These are phyloP conservation scores for Sula dactylatra DNA, from an alignment of 2,113 vertebrate species.

Conservation along the genomic window DNA sequence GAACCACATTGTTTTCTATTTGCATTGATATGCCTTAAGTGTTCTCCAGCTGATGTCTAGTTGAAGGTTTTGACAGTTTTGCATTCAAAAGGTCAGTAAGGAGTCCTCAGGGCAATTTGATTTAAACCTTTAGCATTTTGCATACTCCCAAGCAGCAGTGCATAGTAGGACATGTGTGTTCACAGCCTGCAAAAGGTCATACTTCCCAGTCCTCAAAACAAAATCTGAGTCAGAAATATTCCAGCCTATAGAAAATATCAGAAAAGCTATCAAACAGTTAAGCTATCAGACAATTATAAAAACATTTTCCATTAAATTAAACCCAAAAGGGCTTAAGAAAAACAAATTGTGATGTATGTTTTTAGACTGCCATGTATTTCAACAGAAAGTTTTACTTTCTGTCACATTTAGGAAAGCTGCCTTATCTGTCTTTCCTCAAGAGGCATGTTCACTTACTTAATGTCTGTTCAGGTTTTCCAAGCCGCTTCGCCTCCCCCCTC, in stretches of 20 bases:
- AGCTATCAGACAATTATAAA: background rate
- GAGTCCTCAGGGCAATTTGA: slow-evolving; percentile 44
- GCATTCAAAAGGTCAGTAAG: slow-evolving; percentile 57
- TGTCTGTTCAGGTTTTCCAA: background rate
- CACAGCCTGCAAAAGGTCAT: background rate
- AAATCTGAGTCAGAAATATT: background rate
- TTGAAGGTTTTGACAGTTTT: slow-evolving; percentile 59
- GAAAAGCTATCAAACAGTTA: background rate
- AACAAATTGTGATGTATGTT: background rate
- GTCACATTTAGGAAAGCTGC: background rate
- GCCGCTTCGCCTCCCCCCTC: background rate
- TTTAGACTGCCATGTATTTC: background rate
- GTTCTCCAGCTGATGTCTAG: slow-evolving; percentile 22
- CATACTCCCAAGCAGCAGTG: background rate
- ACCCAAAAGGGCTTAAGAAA: slow-evolving; percentile 7
- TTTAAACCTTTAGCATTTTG: slow-evolving; percentile 42
- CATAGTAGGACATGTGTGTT: background rate
- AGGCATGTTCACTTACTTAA: background rate
- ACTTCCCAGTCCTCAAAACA: background rate
- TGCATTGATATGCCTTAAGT: slow-evolving; percentile 9
- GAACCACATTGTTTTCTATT: slow-evolving; percentile 33
- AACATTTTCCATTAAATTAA: slow-evolving; percentile 1
- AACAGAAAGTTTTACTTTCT: background rate
- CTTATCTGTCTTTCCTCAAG: slow-evolving; percentile 37
- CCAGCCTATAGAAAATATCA: background rate